Percentiles rank a stretch among this genome's conserved stretches.
These are phyloP conservation scores for Parnassius apollo DNA, from an alignment of 2,888 invertebrate genomes.

Conservation along the genomic window DNA sequence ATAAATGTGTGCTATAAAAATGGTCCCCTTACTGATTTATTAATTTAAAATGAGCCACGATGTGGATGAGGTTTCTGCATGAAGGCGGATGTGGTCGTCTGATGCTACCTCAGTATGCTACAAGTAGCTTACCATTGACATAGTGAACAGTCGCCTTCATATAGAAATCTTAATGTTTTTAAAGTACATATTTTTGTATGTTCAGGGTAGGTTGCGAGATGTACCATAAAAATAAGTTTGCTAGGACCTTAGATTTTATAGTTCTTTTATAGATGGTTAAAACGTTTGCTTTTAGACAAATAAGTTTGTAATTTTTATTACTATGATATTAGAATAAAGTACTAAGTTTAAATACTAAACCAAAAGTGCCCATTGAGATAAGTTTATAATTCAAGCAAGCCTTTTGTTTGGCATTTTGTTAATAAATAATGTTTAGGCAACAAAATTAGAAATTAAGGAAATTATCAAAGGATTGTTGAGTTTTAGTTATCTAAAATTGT, in stretches of 20 bases:
- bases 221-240: constrained; percentile 72
- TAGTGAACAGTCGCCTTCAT: constrained; percentile 45
- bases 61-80: constrained; percentile 50
- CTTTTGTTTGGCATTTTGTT: constrained; percentile 74
- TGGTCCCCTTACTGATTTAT: constrained; percentile 52
- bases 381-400: constrained; percentile 76
- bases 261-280: constrained; percentile 77
- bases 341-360: constrained; percentile 74
- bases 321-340: constrained; percentile 75
- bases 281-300: constrained; percentile 76
- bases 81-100: constrained; percentile 44
- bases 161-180: constrained; percentile 56
- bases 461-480: constrained; percentile 74
- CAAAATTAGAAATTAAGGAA: constrained; percentile 77
- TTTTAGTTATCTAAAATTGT: constrained; percentile 78
- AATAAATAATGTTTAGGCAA: constrained; percentile 75
- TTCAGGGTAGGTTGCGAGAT: constrained; percentile 69
- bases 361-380: constrained; percentile 82
- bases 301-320: constrained; percentile 78
- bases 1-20: constrained; percentile 71
- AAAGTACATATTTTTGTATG: constrained; percentile 80
- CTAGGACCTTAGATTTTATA: constrained; percentile 77
- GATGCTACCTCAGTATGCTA: constrained; percentile 23
- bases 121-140: neutral
- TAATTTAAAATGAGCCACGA: constrained; percentile 54